A percentile compares a stretch with the other conserved stretches of the same genome.
Evolutionary conservation across 2,797 vertebrate species (phyloP).

Genomic region (Poeciliopsis infans): DNA sequence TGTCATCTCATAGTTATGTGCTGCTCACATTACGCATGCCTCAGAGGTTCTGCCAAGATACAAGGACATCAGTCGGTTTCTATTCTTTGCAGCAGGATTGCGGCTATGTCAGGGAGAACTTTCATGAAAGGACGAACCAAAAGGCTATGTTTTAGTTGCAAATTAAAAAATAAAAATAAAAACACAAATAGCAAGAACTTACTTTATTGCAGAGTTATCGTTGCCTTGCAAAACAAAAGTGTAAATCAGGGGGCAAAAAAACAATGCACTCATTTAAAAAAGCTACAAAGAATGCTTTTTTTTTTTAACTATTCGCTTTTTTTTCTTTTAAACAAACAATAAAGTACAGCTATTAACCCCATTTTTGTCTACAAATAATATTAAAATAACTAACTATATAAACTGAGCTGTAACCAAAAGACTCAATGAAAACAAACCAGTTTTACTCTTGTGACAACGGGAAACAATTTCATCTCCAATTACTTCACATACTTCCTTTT

Average conservation of each 20-base stretch:
- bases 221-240: slow-evolving; percentile 52
- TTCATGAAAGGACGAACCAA: slow-evolving; percentile 59
- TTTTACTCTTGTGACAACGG: not conserved
- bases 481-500: not conserved
- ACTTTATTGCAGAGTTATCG: slow-evolving; percentile 47
- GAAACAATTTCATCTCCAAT: not conserved
- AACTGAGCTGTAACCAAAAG: not conserved
- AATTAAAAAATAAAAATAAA: slow-evolving; percentile 32
- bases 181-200: slow-evolving; percentile 40
- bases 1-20: slow-evolving; percentile 70
- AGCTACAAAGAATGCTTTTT: slow-evolving; percentile 28
- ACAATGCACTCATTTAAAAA: slow-evolving; percentile 40
- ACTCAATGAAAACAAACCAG: not conserved
- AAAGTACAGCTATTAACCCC: not conserved
- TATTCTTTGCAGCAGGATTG: slow-evolving; percentile 66
- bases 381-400: not conserved
- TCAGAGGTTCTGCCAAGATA: slow-evolving; percentile 64
- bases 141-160: slow-evolving; percentile 55
- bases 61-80: slow-evolving; percentile 65
- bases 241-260: slow-evolving; percentile 42
- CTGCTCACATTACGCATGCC: slow-evolving; percentile 68
- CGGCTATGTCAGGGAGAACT: slow-evolving; percentile 31
- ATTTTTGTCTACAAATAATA: not conserved
- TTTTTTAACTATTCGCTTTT: slow-evolving; percentile 20
- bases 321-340: slow-evolving; percentile 2